phyloP scores from a whole-genome alignment of 2,888 invertebrate genomes.

The Creontiades dilutus region DNA sequence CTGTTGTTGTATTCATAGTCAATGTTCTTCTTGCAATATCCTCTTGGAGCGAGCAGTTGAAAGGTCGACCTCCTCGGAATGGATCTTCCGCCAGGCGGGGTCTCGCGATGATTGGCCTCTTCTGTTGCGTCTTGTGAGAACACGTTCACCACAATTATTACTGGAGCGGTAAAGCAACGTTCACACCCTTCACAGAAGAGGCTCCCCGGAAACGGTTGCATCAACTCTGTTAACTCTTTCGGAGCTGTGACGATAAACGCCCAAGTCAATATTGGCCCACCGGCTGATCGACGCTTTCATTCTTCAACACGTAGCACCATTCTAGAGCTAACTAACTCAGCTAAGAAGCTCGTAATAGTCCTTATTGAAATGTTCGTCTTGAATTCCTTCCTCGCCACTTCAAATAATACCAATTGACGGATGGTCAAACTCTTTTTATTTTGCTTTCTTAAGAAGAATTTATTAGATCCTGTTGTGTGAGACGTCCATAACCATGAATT shows the following conservation, averaged over 20 bases:
- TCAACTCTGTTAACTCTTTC: conserved; percentile 29
- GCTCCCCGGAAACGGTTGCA: conserved; percentile 14
- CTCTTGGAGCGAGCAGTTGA: no score
- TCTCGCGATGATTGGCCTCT: background rate
- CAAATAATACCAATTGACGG: no score
- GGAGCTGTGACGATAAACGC: background rate
- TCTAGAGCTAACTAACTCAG: background rate
- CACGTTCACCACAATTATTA: background rate
- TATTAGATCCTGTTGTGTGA: no score
- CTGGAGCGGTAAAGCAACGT: conserved; percentile 11
- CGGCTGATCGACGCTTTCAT: background rate
- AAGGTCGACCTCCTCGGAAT: no score
- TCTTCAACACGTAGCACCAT: background rate
- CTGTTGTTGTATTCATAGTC: no score
- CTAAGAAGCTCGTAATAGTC: background rate
- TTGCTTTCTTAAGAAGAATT: no score
- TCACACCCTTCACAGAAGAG: background rate
- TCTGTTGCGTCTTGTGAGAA: background rate
- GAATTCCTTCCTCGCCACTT: no score
- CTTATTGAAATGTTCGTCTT: background rate
- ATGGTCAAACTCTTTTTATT: no score
- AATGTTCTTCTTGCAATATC: no score
- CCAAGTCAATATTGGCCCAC: conserved; percentile 20
- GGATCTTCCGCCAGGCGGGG: no score
- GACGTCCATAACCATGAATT: no score